Evolutionary conservation across 1,140 invertebrate species (phyloP).

Genomic region (Eufriesea mexicana): DNA sequence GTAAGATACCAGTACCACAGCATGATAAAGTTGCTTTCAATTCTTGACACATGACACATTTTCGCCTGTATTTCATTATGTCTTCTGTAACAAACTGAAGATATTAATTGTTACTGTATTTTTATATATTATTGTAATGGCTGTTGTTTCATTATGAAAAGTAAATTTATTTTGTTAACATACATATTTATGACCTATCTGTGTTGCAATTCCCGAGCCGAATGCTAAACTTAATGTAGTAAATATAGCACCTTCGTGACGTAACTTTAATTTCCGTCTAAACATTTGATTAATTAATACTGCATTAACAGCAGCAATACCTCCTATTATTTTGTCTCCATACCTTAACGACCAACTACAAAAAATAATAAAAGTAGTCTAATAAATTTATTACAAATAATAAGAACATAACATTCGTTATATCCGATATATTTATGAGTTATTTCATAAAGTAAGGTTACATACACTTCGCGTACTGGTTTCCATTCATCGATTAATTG

Average conservation of each 20-base stretch:
- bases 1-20: conserved; percentile 70
- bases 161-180: conserved; percentile 40
- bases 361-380: not conserved
- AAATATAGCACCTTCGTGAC: conserved; percentile 43
- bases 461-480: conserved; percentile 71
- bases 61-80: conserved; percentile 76
- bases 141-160: not conserved
- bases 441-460: conserved; percentile 14
- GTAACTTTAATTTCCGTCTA: conserved; percentile 71
- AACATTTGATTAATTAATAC: conserved; percentile 64
- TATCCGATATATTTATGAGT: not conserved
- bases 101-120: conserved; percentile 15
- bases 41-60: conserved; percentile 82
- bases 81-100: conserved; percentile 79
- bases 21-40: conserved; percentile 76
- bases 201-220: conserved; percentile 30
- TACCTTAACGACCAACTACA: conserved; percentile 64
- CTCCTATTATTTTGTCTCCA: conserved; percentile 42
- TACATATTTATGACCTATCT: conserved; percentile 62
- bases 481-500: conserved; percentile 56
- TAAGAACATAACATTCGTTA: no score
- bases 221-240: conserved; percentile 50
- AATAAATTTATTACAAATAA: not conserved
- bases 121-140: not conserved
- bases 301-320: conserved; percentile 23